phyloP scores from a whole-genome alignment of 2,888 invertebrate species.

The Tinea trinotella region DNA sequence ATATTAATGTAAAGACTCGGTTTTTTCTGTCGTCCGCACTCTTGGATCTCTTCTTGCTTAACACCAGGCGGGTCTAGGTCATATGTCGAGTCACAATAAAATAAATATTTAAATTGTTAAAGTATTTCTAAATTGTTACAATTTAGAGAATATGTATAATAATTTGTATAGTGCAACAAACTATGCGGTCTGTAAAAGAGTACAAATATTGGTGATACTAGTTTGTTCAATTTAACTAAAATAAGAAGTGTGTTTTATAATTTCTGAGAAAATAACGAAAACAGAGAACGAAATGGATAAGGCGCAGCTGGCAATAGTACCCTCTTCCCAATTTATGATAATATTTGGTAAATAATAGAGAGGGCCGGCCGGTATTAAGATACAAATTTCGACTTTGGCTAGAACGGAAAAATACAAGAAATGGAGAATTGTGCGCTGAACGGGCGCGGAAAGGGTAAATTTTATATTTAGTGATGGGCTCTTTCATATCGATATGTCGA shows the following conservation, averaged over 20 bases:
- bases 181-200: too few species aligned
- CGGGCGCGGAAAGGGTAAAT: slow-evolving; percentile 34
- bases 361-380: slow-evolving; percentile 42
- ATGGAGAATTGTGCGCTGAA: slow-evolving; percentile 24
- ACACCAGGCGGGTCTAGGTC: too few species aligned
- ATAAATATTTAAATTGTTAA: too few species aligned
- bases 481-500: slow-evolving; percentile 21
- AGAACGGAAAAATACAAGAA: slow-evolving; percentile 20
- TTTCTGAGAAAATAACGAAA: neutral
- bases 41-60: too few species aligned
- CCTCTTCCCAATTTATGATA: slow-evolving; percentile 32
- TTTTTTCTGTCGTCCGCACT: too few species aligned
- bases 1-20: too few species aligned
- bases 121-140: too few species aligned
- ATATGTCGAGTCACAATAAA: too few species aligned
- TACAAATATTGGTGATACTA: too few species aligned
- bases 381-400: slow-evolving; percentile 39
- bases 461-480: slow-evolving; percentile 31
- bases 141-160: too few species aligned
- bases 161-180: too few species aligned
- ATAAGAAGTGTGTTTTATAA: neutral
- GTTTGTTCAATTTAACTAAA: neutral
- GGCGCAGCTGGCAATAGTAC: slow-evolving; percentile 9
- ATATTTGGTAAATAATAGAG: slow-evolving; percentile 45
- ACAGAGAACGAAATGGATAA: neutral